These are phyloP conservation scores for Megalops atlanticus DNA, from an alignment of 2,113 vertebrate genomes.

Conservation along the genomic window DNA sequence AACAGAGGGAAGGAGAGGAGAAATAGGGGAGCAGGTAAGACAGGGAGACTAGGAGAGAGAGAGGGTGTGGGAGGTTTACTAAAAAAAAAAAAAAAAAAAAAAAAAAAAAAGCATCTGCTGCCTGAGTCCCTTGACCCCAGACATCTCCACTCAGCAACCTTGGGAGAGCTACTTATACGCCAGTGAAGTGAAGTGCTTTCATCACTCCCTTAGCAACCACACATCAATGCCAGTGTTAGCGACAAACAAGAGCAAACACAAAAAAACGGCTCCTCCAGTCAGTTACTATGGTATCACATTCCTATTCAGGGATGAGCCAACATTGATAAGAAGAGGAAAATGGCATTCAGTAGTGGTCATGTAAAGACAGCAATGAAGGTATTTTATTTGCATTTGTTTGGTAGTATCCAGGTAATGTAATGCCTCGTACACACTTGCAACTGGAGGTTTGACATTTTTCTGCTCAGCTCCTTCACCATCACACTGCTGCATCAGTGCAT, in stretches of 20 bases:
- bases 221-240: neutral
- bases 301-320: neutral
- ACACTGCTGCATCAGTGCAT: neutral
- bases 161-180: neutral
- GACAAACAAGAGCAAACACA: neutral
- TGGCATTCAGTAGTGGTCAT: neutral
- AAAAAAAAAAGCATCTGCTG: neutral
- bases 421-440: neutral
- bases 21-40: neutral
- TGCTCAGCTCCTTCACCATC: neutral
- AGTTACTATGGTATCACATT: neutral
- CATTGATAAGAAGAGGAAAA: neutral
- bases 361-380: neutral
- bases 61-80: neutral
- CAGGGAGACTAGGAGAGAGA: neutral
- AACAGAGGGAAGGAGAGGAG: neutral
- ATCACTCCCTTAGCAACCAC: neutral
- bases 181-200: neutral
- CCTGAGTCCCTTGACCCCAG: neutral
- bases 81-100: constrained; percentile 13
- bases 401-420: too few species aligned
- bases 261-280: too few species aligned
- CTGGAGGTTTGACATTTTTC: neutral
- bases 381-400: neutral
- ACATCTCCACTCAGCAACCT: constrained; percentile 21